These are phyloP conservation scores for Labrus mixtus DNA, from an alignment of 2,113 vertebrate species.

Conservation along the genomic window DNA sequence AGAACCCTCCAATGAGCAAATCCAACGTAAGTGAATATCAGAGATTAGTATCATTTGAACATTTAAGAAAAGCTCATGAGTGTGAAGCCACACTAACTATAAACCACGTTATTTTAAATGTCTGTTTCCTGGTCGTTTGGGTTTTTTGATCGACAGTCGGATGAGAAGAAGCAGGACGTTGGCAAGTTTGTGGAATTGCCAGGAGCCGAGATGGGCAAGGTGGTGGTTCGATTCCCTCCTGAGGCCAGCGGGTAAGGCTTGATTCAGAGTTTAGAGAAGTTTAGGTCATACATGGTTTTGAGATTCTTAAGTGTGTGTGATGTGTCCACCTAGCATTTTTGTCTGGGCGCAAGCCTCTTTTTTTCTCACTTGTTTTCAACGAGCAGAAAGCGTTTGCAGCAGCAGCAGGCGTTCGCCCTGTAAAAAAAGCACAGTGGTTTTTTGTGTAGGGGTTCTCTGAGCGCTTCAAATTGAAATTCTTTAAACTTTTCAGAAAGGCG, in stretches of 20 bases:
- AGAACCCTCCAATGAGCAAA: conserved; percentile 59
- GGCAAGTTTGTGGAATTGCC: conserved; percentile 98
- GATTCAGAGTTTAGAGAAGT: not conserved
- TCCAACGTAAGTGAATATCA: conserved; percentile 68
- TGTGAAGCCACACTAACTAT: not conserved
- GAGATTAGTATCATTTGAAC: not conserved
- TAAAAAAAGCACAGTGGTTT: not conserved
- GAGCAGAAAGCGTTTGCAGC: too few species aligned
- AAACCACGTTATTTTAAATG: too few species aligned
- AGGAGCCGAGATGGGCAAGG: conserved; percentile 96
- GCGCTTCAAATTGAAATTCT: too few species aligned
- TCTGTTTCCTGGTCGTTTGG: conserved; percentile 1
- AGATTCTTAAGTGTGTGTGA: not conserved
- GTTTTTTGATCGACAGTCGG: conserved; percentile 79
- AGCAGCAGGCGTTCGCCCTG: too few species aligned
- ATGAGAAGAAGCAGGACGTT: conserved; percentile 93
- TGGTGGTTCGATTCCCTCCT: conserved; percentile 97
- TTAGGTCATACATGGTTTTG: not conserved
- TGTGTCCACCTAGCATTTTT: not conserved
- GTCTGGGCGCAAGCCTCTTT: too few species aligned
- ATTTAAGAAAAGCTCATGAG: not conserved
- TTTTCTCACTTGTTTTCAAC: too few species aligned
- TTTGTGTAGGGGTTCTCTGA: too few species aligned
- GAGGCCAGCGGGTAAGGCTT: conserved; percentile 93
- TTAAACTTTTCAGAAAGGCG: too few species aligned